Evolutionary conservation across 2,888 invertebrate genomes (phyloP).

Genomic region (Andrena trimmerana): DNA sequence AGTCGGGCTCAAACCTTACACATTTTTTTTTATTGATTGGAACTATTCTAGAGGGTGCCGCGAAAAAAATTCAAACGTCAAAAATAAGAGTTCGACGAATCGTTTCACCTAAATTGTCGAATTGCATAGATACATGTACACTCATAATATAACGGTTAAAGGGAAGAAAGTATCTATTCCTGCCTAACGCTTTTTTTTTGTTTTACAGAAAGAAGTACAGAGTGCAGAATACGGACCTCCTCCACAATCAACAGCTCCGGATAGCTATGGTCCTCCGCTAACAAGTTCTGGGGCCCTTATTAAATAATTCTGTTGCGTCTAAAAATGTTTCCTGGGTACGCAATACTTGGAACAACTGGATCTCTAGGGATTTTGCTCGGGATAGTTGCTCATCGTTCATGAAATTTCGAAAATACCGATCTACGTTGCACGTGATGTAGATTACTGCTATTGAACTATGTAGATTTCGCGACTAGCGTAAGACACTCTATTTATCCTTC

Average conservation of each 20-base stretch:
- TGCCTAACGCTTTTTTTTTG: constrained; percentile 12
- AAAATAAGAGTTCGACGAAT: too few relatives aligned
- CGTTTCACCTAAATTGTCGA: too few relatives aligned
- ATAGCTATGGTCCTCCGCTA: constrained; percentile 86
- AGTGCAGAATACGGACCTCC: constrained; percentile 81
- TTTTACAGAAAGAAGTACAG: constrained; percentile 80
- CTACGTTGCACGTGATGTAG: constrained; percentile 1
- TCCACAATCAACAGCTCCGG: constrained; percentile 80
- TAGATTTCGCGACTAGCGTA: constrained; percentile 19
- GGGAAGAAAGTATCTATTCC: not conserved
- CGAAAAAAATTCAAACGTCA: too few relatives aligned
- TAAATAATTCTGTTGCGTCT: constrained; percentile 44
- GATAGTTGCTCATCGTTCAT: constrained; percentile 1
- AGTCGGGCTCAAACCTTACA: too few relatives aligned
- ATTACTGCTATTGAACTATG: constrained; percentile 13
- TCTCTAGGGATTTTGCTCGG: constrained; percentile 10
- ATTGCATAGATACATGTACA: too few relatives aligned
- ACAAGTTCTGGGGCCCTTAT: constrained; percentile 75
- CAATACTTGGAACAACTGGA: constrained; percentile 25
- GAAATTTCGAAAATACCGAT: constrained; percentile 18
- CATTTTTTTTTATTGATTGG: too few relatives aligned
- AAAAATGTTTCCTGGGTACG: constrained; percentile 3
- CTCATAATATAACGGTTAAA: not conserved
- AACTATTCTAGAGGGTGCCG: too few relatives aligned
- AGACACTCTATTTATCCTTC: constrained; percentile 11